Evolutionary conservation across 2,888 invertebrate genomes (phyloP), one percentile per base, ranked within the genome.

Genomic region (Drosophila anceps): DNA sequence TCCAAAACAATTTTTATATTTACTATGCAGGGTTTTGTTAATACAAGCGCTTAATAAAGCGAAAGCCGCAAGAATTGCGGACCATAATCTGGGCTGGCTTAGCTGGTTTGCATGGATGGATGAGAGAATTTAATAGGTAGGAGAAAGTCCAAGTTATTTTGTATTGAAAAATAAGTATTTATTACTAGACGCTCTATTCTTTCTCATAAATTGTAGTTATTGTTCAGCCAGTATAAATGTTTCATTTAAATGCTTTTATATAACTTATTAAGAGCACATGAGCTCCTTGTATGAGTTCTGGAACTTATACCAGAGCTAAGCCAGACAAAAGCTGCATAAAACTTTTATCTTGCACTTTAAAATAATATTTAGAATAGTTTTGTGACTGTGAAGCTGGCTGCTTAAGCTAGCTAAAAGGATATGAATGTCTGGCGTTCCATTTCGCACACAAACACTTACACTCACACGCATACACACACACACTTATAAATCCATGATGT

Each of bases 41-140:
- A 69, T 44, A 59, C 41, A 60, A 48, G 29, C 20, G 39, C 39
- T 60, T 69, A 69, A 69, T 69, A 69, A 60, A 69, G 31, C 53
- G 12, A 9, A 29, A n/a, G 37, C 69, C 46, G 9, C 37, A 20
- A 27, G 51, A 29, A 46, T 46, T 39, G 31, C n/a, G 10, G 12
- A 51, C 10, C 9, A 2, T 35, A 3, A 12, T 29, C 53, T 24
- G 18, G 20, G 5, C 12, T 24, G 20, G 35, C 10, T 59, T 33
- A 41, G 24, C 24, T 18, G 39, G 13, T 27, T 27, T 10, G 37
- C 29, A 9, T n/a, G n/a, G 10, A 7, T 50, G n/a, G 20, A 12
- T 13, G 18, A 20, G 31, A 20, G 18, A 8, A 20, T 20, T 31
- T 8, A 33, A 50, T 31, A 18, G 0, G 13, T 4, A 4, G 1